Conservation (phyloP, 2,113 vertebrate species). For the Pogonocichla stellata region DNA sequence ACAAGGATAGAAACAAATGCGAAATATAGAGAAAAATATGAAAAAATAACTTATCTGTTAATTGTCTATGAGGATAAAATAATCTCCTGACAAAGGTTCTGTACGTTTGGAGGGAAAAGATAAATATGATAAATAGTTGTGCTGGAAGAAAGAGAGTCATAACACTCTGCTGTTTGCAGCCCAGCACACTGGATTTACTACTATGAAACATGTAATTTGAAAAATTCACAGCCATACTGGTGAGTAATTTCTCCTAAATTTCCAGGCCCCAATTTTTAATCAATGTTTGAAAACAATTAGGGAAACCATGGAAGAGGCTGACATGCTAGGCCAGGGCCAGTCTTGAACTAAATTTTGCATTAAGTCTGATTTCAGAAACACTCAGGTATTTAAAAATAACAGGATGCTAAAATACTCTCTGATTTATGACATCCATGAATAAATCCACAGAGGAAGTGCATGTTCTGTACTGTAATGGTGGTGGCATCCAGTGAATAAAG, state of each 20-base stretch:
- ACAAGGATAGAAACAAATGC: not conserved
- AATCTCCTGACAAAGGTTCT: not conserved
- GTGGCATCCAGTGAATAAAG: not conserved
- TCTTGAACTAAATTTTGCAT: not conserved
- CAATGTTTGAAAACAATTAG: not conserved
- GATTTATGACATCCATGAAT: not conserved
- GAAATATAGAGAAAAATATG: not conserved
- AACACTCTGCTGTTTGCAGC: not conserved
- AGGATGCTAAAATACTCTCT: not conserved
- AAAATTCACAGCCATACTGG: not conserved
- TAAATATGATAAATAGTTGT: not conserved
- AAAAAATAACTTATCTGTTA: not conserved
- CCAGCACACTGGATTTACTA: not conserved
- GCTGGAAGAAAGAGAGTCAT: not conserved
- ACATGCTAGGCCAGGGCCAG: not conserved
- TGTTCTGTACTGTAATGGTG: not conserved
- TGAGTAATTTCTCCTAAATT: not conserved
- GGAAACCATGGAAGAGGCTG: not conserved
- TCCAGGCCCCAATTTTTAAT: not conserved
- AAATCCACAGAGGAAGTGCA: not conserved
- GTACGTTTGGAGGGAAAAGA: accelerated
- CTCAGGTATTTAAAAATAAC: not conserved
- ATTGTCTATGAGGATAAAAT: not conserved
- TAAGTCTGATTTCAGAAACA: not conserved
- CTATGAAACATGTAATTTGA: not conserved